Conservation (phyloP, 2,888 invertebrate genomes). For the Tetragonisca angustula region DNA sequence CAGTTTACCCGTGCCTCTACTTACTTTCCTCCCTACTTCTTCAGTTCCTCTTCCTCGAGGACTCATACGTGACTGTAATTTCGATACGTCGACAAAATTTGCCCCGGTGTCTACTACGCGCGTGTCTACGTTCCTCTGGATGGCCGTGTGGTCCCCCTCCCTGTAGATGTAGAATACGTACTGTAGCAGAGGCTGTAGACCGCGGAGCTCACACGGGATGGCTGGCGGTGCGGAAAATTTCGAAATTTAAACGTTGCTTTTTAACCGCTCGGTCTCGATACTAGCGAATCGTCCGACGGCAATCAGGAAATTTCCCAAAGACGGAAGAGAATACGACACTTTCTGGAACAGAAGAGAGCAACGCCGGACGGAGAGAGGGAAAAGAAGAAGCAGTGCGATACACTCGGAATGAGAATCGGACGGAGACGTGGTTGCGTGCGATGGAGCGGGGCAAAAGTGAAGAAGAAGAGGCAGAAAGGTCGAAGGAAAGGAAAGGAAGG, state of each 20-base stretch:
- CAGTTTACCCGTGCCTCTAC: neutral
- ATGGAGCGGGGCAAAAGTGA: neutral
- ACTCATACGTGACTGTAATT: constrained; percentile 62
- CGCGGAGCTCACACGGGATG: too few species aligned
- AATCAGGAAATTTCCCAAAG: neutral
- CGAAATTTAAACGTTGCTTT: neutral
- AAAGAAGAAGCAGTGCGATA: neutral
- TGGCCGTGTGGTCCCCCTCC: too few species aligned
- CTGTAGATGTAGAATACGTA: too few species aligned
- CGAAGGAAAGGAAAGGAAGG: neutral
- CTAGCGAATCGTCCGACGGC: neutral
- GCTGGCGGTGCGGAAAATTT: too few species aligned
- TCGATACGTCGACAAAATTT: constrained; percentile 58
- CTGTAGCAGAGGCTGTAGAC: too few species aligned
- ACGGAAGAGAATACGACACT: neutral
- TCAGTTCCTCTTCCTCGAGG: constrained; percentile 43
- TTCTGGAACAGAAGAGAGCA: neutral
- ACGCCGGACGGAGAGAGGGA: neutral
- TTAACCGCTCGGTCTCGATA: neutral
- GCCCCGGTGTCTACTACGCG: constrained; percentile 12
- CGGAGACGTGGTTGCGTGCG: neutral
- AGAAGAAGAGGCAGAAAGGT: neutral
- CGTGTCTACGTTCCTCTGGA: too few species aligned
- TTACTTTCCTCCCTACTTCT: constrained; percentile 18
- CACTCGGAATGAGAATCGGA: neutral